These are phyloP conservation scores for Aporrectodea caliginosa DNA, from an alignment of 1,140 invertebrate genomes.

Conservation along the genomic window DNA sequence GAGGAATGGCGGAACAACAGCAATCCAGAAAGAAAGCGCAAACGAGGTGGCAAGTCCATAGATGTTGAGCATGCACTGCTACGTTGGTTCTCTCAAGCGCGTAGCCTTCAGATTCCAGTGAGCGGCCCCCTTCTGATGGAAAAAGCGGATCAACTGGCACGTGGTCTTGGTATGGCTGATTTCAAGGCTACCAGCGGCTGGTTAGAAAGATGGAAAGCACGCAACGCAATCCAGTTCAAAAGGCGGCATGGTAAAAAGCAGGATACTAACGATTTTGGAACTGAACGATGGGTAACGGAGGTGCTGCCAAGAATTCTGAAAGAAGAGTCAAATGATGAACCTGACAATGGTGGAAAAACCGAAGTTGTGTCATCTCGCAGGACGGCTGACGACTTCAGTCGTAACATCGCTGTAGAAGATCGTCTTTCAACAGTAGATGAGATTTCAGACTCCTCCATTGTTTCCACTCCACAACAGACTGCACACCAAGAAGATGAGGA, in stretches of 20 bases:
- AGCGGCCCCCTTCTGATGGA: background rate
- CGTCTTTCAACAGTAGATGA: background rate
- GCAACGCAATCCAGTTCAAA: background rate
- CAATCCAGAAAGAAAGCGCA: background rate
- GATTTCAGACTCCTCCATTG: background rate
- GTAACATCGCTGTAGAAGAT: background rate
- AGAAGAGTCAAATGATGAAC: too few relatives aligned
- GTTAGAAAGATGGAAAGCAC: background rate
- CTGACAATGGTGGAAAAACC: background rate
- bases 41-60: background rate
- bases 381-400: background rate
- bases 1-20: background rate
- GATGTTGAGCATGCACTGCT: background rate
- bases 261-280: background rate
- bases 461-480: background rate
- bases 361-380: background rate
- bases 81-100: background rate
- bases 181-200: background rate
- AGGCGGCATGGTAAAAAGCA: background rate
- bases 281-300: background rate
- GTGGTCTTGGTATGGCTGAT: background rate
- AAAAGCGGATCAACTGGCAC: background rate
- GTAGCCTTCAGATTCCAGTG: background rate
- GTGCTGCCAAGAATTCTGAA: too few relatives aligned
- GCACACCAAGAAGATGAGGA: background rate